phyloP scores from a whole-genome alignment of 1,140 invertebrate species.

The Drosophila lini region DNA sequence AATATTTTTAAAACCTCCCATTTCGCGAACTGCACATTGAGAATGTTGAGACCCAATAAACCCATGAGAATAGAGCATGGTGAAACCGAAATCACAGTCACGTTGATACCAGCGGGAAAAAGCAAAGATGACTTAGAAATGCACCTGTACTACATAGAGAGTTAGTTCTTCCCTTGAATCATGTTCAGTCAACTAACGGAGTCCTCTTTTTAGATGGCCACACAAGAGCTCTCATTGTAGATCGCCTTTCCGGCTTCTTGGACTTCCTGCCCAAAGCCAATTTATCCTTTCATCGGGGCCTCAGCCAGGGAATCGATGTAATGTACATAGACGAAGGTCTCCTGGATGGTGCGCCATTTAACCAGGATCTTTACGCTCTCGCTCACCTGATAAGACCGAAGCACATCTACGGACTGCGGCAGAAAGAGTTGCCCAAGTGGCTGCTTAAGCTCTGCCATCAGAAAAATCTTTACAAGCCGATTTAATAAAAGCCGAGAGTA shows the following conservation, averaged over 20 bases:
- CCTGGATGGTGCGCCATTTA: not conserved
- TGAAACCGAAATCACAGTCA: constrained; percentile 18
- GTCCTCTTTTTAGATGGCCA: constrained; percentile 28
- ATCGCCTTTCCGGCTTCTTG: constrained; percentile 32
- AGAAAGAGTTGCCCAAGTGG: constrained; percentile 36
- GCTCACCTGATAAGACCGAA: constrained; percentile 50
- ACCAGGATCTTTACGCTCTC: constrained; percentile 41
- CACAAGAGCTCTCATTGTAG: constrained; percentile 39
- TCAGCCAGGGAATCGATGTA: constrained; percentile 52
- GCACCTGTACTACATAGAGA: constrained; percentile 43
- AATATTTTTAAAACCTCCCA: not conserved
- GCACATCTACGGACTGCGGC: constrained; percentile 40
- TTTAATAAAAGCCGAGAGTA: not conserved
- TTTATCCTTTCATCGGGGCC: constrained; percentile 15
- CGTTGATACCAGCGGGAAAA: constrained; percentile 40
- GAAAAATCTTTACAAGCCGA: not conserved
- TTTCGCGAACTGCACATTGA: constrained; percentile 1
- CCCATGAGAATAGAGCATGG: constrained; percentile 7
- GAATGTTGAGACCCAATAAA: constrained; percentile 15
- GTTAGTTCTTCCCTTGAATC: constrained; percentile 10
- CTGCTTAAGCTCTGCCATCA: constrained; percentile 42
- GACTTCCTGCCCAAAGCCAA: constrained; percentile 57
- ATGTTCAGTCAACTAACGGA: not conserved
- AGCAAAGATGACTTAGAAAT: not conserved
- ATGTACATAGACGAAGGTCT: constrained; percentile 51